Base-by-base conservation (phyloP, 2,797 vertebrate species). In the Cyclopterus lumpus region DNA sequence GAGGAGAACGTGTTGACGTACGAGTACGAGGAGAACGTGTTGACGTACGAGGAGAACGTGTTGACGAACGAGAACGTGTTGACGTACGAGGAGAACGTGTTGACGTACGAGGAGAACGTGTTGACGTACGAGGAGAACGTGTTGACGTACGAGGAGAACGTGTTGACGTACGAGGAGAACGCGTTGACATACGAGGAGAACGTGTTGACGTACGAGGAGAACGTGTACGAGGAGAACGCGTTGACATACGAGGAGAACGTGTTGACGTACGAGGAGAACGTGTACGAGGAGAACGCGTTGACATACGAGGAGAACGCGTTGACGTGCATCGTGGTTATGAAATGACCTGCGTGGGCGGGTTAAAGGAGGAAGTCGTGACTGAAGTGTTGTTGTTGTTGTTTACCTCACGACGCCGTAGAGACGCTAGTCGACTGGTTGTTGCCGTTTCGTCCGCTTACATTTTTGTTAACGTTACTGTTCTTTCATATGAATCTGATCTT, bases 401-500 rank as follows among this genome's bases (percentile, higher is more conserved):
- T 92, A 95, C 96, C 94, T 96, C 95, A 95, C 93, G 64, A 82
- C 69, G 83, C 72, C 84, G 87, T 86, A 86, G 95, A 94, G 94
- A 93, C 95, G 94, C 94, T 93, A 68, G 84, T 95, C 93, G 95
- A 95, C 90, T 92, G 87, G 93, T 91, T 75, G 46, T 92, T 81
- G 86, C 93, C 97, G 95, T 96, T 95, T 94, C 92, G 93, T 96
- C 94, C 94, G 92, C 94, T 88, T 84, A 81, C 86, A 61, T 88
- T 94, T 94, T 96, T 95, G 94, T 96, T 96, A 95, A 95, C 92
- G 92, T 94, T 96, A 93, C 91, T 96, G 96, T 96, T 95, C 93
- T 97, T 97, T 96, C 95, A 96, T 96, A 94, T 96, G 92, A 96
- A 96, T 96, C 96, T 85, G 86, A 93, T 96, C 96, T 97, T 97